These are phyloP conservation scores for Oncorhynchus keta DNA, from an alignment of 2,113 vertebrate genomes.

Conservation along the genomic window DNA sequence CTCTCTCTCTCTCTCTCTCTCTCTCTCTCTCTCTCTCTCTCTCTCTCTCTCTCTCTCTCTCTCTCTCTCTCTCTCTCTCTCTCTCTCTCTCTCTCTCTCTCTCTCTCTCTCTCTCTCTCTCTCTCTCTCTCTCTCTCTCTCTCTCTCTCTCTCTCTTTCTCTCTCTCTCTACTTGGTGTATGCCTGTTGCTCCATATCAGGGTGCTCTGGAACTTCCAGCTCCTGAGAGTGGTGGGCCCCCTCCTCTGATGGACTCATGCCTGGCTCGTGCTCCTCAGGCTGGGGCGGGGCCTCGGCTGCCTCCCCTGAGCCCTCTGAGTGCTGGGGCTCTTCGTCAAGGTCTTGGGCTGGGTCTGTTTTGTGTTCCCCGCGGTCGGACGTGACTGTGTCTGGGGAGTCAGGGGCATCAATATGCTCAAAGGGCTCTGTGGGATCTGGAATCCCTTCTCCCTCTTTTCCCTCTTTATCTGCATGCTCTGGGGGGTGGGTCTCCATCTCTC, in stretches of 20 bases:
- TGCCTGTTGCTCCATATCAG: constrained; percentile 42
- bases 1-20: too few relatives aligned
- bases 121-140: too few relatives aligned
- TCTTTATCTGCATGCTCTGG: constrained; percentile 23
- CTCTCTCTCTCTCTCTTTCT: too few relatives aligned
- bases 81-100: not conserved
- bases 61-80: too few relatives aligned
- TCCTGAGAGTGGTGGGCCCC: constrained; percentile 36
- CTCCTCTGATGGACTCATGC: constrained; percentile 20
- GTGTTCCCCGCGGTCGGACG: not conserved
- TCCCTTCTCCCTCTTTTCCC: constrained; percentile 4
- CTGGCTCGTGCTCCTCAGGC: constrained; percentile 27
- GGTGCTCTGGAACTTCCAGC: constrained; percentile 21
- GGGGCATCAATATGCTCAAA: not conserved
- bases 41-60: too few relatives aligned
- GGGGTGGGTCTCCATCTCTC: constrained; percentile 32
- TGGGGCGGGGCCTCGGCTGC: constrained; percentile 20
- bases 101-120: too few relatives aligned
- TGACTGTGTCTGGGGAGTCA: constrained; percentile 23
- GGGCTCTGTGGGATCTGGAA: constrained; percentile 22
- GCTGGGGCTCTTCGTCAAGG: constrained; percentile 31
- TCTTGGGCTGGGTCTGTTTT: not conserved
- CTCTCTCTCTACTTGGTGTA: constrained; percentile 20
- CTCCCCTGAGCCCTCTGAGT: constrained; percentile 16
- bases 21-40: not conserved